Conservation (phyloP, 2,888 invertebrate genomes). For the Halictus ligatus region DNA sequence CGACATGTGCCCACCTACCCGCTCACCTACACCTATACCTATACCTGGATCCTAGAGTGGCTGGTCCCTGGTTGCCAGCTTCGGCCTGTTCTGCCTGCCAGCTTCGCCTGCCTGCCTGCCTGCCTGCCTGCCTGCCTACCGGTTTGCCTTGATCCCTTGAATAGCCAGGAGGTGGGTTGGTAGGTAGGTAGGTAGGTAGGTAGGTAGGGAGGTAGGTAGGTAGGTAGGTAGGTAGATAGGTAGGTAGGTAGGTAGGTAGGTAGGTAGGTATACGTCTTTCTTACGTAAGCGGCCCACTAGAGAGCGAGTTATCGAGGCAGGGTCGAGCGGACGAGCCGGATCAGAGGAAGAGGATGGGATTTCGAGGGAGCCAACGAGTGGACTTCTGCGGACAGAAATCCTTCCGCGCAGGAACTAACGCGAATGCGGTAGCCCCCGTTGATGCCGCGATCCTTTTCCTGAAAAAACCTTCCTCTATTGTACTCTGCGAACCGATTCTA, state of each 20-base stretch:
- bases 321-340: conserved; percentile 44
- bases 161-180: conserved; percentile 74
- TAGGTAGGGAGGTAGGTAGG: conserved; percentile 65
- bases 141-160: conserved; percentile 83
- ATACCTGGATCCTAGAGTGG: conserved; percentile 62
- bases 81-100: conserved; percentile 35
- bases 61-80: conserved; percentile 43
- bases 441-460: neutral
- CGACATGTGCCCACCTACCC: conserved; percentile 70
- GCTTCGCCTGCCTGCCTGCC: conserved; percentile 40
- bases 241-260: conserved; percentile 63
- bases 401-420: conserved; percentile 10
- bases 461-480: neutral
- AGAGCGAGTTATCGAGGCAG: conserved; percentile 64
- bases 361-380: conserved; percentile 26
- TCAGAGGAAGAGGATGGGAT: conserved; percentile 25
- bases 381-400: neutral
- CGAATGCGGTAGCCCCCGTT: neutral
- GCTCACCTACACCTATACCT: conserved; percentile 57
- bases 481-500: neutral
- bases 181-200: conserved; percentile 50
- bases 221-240: conserved; percentile 63
- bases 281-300: conserved; percentile 77
- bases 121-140: conserved; percentile 65
- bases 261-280: conserved; percentile 74